Base-by-base conservation (phyloP, 2,888 invertebrate species). In the Euzophera pinguis region DNA sequence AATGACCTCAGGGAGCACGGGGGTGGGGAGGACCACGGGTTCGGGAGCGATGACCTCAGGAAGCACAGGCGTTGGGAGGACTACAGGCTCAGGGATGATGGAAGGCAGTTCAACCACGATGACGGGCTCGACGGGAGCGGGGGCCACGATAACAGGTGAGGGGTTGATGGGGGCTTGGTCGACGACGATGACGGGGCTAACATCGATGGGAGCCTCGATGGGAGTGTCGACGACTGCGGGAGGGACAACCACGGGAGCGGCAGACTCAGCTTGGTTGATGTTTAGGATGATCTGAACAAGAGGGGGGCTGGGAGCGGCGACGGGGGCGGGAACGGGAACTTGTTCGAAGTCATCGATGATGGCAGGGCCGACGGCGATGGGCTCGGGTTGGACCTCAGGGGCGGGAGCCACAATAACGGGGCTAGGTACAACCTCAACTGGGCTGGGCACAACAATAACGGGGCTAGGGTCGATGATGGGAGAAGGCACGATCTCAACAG, bases 261-360 rank as follows among this genome's bases (percentile, higher is more conserved):
- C 58, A 22, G 57, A 56, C 12, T 58, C 61, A 13, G 63, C 60
- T 52, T 65, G 55, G 54, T 65, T 64, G 52, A 71, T 64, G 63
- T 74, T 76, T 56, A 75, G 48, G 65, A 75, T 66, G 61, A 76
- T 70, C 63, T 74, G 72, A 38, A 75, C 71, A 32, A 71, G 61
- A 29, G 70, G 68, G 56, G 65, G 53, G 48, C 50, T 52, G 51
- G 52, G 47, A 45, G 63, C 43, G 41, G 54, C 54, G 50, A 45
- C 39, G 12, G 54, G 47, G n/a, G 45, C 37, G 12, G 51, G 43
- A 12, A 12, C 37, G 12, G 51, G 43, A 12, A 12, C 47, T 12
- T 29, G 10, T 17, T 42, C 39, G 17, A 56, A 56, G 13, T 53
- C 52, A 32, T 54, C 43, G n/a, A 63, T n/a, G 50, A 64, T 53